Conservation (phyloP, 2,797 vertebrate species). For the Pseudotriccus pelzelni region DNA sequence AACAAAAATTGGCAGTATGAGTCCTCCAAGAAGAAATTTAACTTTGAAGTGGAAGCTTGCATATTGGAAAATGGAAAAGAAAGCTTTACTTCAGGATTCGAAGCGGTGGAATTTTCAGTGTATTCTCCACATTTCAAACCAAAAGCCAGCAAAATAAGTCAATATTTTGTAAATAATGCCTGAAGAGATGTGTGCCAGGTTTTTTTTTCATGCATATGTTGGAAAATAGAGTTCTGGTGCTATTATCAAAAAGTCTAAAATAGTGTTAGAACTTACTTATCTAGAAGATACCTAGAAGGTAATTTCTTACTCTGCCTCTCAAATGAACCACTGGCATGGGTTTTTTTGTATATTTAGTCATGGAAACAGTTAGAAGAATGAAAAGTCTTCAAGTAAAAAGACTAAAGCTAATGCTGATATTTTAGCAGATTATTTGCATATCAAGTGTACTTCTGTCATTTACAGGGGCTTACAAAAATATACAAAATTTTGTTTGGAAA, state of each 20-base stretch:
- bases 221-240: background rate
- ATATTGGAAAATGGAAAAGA: background rate
- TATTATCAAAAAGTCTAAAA: background rate
- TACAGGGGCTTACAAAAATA: background rate
- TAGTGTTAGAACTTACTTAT: background rate
- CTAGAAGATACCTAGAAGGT: background rate
- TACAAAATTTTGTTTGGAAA: background rate
- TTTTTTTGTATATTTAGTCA: background rate
- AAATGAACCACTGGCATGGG: fast-evolving
- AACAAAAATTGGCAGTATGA: background rate
- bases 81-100: background rate
- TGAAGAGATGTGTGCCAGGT: background rate
- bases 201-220: background rate
- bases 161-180: background rate
- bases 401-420: background rate
- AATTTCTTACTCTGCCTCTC: background rate
- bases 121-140: background rate
- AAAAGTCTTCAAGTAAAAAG: background rate
- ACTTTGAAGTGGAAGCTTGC: background rate
- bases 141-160: background rate
- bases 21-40: background rate
- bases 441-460: background rate
- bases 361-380: background rate
- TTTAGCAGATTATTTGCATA: background rate
- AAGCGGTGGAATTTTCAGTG: background rate